Evolutionary conservation across 2,113 vertebrate genomes (phyloP), one percentile per base, ranked within the genome.

Genomic region (Mola mola): DNA sequence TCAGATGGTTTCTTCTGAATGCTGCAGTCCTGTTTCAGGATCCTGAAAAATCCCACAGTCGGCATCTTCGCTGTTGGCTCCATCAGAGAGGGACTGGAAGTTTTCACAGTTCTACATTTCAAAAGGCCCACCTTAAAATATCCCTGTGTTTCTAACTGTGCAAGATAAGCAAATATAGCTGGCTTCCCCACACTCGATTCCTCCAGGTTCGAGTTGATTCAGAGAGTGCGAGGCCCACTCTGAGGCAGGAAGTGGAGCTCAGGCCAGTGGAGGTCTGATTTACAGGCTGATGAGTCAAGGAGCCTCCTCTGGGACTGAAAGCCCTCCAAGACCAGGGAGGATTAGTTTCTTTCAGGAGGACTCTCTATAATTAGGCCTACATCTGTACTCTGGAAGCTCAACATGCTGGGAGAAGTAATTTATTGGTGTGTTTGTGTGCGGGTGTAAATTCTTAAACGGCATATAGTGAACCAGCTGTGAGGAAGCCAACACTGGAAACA

Each of bases 221-320:
- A 50, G 61, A 61, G 70, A 51, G 42, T 41, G 38, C 1, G 56
- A 58, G 67, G 57, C 61, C 36, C 13, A 24, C 47, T 1, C 8
- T 15, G 41, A 49, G 66, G 26, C 55, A 61, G 63, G 61, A 66
- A 53, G 51, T 38, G 47, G 9, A 41, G 24, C 46, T 16, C 0
- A 29, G 13, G 44, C 61, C 69, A 69, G 47, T 24, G 33, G 16
- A 38, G 40, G 3, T 2, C 36, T 70, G 75, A 72, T 86, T 88
- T 84, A 88, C 58, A 58, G 73, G 68, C 76, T 72, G 81, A 86
- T 52, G 71, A 74, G 59, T 71, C 22, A 12, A 52, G 34, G 57
- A 84, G 46, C 42, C 46, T 64, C 72, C 72, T 69, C 48, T 15
- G 58, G 44, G 60, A 38, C 24, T 20, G 26, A 38, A 22, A 17